These are phyloP conservation scores for Vicugna pacos DNA, from an alignment of 2,113 vertebrate species.

Conservation along the genomic window DNA sequence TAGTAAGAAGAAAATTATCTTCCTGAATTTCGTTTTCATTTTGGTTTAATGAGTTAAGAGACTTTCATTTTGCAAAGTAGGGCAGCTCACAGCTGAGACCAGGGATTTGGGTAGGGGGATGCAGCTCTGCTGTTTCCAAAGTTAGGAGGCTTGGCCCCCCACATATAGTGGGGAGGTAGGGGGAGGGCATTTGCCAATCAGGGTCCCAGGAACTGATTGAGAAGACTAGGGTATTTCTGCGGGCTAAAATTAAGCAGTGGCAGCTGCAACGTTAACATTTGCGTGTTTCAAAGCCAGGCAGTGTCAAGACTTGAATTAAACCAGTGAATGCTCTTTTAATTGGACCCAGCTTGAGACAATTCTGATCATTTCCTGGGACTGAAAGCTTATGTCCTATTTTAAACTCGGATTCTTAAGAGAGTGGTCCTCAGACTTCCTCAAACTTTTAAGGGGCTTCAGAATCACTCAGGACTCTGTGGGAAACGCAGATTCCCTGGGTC, in stretches of 20 bases:
- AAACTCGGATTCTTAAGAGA: background rate
- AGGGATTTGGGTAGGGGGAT: background rate
- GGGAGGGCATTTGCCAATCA: background rate
- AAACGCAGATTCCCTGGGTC: background rate
- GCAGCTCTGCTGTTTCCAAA: conserved; percentile 29
- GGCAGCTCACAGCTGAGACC: conserved; percentile 43
- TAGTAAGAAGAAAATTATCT: conserved; percentile 20
- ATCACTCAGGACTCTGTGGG: background rate
- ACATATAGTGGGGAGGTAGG: background rate
- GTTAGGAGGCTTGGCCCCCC: background rate
- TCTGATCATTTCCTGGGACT: conserved; percentile 51
- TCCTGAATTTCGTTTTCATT: conserved; percentile 49
- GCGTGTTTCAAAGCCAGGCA: conserved; percentile 44
- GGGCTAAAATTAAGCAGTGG: conserved; percentile 67
- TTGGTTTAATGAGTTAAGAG: conserved; percentile 65
- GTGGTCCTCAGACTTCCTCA: background rate
- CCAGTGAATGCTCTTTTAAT: conserved; percentile 65
- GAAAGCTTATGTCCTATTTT: conserved; percentile 37
- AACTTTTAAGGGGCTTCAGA: background rate
- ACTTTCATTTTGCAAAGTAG: conserved; percentile 53
- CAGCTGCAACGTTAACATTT: conserved; percentile 60
- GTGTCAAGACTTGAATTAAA: conserved; percentile 66
- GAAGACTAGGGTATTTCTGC: background rate
- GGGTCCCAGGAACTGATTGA: background rate
- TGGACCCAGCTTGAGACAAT: conserved; percentile 58